These are phyloP conservation scores for Chrysemys picta DNA, from an alignment of 2,113 vertebrate genomes.

Conservation along the genomic window DNA sequence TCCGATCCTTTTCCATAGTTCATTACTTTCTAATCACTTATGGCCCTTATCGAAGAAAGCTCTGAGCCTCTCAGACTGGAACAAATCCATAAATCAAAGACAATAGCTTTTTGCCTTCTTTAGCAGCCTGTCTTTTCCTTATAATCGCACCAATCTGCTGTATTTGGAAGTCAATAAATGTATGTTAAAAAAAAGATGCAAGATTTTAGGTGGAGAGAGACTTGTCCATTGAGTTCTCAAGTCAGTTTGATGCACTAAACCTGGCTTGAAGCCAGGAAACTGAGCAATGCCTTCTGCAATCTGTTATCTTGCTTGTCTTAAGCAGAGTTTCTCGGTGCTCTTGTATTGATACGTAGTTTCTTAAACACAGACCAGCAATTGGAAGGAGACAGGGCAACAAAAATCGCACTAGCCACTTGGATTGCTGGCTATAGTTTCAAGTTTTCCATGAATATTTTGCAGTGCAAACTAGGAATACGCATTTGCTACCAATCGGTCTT, in stretches of 20 bases:
- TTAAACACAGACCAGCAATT: background rate
- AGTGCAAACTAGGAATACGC: conserved; percentile 42
- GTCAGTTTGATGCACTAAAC: background rate
- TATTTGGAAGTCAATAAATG: conserved; percentile 22
- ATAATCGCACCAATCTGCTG: conserved; percentile 8
- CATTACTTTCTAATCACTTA: conserved; percentile 72
- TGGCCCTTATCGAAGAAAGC: conserved; percentile 37
- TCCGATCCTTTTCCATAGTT: conserved; percentile 50
- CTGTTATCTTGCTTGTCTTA: conserved; percentile 10
- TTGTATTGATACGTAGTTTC: background rate
- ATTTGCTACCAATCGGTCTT: conserved; percentile 54
- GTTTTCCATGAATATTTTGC: background rate
- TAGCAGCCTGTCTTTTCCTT: background rate
- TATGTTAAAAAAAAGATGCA: background rate
- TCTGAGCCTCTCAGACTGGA: conserved; percentile 44
- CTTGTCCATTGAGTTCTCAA: conserved; percentile 10
- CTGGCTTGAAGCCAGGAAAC: background rate
- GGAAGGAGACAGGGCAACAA: conserved; percentile 5
- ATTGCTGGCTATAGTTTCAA: conserved; percentile 20
- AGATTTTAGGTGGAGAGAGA: conserved; percentile 19
- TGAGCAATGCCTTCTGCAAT: background rate
- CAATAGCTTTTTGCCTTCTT: conserved; percentile 35
- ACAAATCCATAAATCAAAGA: conserved; percentile 72
- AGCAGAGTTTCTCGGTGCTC: conserved; percentile 1
- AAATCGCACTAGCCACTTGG: conserved; percentile 29